Evolutionary conservation across 2,888 invertebrate genomes (phyloP), one percentile per base, ranked within the genome.

Genomic region (Pteria penguin): DNA sequence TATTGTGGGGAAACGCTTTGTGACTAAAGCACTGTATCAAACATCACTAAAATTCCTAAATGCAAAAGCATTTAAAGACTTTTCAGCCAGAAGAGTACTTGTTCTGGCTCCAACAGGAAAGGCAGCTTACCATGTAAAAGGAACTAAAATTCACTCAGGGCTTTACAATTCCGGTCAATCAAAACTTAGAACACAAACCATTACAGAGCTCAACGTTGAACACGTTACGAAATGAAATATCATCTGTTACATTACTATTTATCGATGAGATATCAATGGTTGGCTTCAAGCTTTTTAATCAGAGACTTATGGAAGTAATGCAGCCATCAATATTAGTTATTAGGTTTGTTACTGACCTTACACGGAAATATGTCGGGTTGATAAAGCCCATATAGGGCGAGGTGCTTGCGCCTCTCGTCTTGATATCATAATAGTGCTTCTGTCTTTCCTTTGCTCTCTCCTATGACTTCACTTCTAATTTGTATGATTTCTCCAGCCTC

Each of bases 31-130:
- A 5, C 36, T 84, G 27, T 82, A 82, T 72, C 82, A 84, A 60
- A 73, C 66, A 26, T 22, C 65, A 26, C 45, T 81, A 27, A 77
- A 75, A 60, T 79, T 54, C 68, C 65, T 60, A 11, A 84, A 81
- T 55, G 75, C 33, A 36, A 58, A 33, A 60, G 63, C 76, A 58
- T 81, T 78, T n/a, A 61, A 78, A 14, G 62, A 82, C 36, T 76
- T 69, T 62, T 36, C 54, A 14, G 57, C 66, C 5, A 33, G 29
- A 11, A 54, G 33, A 58, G 31, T 79, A 24, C 57, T 84, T 2
- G 58, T 83, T 1, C 11, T 75, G 2, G 80, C 82, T n/a, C 82
- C 82, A 36, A 83, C 82, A 54, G 81, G 82, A 36, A 84, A 83
- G 52, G 84, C 82, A 26, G 79, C 82, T 81, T 66, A 72, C 27